Percentiles rank a stretch among this genome's conserved stretches.
phyloP scores from a whole-genome alignment of 2,888 invertebrate genomes.

The Dugesia japonica region DNA sequence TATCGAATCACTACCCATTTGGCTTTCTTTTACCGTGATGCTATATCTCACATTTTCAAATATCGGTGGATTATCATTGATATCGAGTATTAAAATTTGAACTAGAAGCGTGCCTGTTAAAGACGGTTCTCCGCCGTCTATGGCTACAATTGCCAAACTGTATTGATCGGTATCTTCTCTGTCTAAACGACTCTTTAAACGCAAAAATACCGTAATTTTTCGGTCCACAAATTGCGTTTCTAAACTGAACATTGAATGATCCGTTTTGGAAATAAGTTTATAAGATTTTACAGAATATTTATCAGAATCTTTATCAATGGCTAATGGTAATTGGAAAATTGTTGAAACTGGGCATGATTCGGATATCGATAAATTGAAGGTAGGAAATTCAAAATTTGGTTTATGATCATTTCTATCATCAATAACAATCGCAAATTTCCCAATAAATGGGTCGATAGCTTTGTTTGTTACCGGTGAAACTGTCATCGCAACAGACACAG shows the following conservation, averaged over 20 bases:
- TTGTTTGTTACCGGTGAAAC: neutral
- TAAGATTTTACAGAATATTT: slow-evolving; percentile 23
- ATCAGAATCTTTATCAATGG: slow-evolving; percentile 24
- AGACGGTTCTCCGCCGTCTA: slow-evolving; percentile 22
- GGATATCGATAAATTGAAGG: neutral
- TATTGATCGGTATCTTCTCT: slow-evolving; percentile 25
- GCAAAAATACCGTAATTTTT: neutral
- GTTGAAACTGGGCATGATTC: neutral
- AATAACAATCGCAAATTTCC: neutral
- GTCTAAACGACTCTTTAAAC: slow-evolving; percentile 17
- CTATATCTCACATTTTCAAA: slow-evolving; percentile 4
- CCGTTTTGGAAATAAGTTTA: neutral
- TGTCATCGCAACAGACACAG: neutral
- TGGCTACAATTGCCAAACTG: neutral
- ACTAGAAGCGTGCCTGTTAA: slow-evolving; percentile 5
- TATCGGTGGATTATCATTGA: slow-evolving; percentile 29
- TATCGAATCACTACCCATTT: neutral
- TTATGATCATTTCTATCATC: slow-evolving; percentile 26
- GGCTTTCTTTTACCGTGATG: slow-evolving; percentile 22
- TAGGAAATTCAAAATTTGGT: slow-evolving; percentile 11
- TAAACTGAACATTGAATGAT: neutral
- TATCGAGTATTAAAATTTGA: neutral
- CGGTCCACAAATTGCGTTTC: slow-evolving; percentile 24
- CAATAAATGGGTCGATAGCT: neutral
- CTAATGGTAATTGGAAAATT: neutral